phyloP scores from a whole-genome alignment of 2,888 invertebrate species.

The Lasioglossum calceatum region DNA sequence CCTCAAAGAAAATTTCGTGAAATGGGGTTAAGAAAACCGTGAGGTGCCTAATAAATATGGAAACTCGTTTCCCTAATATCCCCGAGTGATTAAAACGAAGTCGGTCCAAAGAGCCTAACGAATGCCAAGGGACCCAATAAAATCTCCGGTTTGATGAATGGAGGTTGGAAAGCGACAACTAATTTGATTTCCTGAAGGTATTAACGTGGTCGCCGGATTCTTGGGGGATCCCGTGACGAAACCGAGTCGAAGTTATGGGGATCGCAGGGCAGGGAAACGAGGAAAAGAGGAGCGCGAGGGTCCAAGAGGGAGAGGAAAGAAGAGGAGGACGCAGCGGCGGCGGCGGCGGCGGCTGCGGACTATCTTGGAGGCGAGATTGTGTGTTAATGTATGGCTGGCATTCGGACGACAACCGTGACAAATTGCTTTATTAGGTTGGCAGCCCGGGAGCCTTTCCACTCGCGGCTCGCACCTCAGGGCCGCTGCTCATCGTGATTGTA shows the following conservation, averaged over 20 bases:
- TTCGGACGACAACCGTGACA: conserved; percentile 84
- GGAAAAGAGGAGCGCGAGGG: conserved; percentile 49
- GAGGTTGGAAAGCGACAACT: conserved; percentile 7
- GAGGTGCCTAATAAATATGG: not conserved
- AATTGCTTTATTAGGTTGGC: conserved; percentile 84
- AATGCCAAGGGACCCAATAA: not conserved
- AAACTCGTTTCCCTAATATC: not conserved
- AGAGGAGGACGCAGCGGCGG: conserved; percentile 46
- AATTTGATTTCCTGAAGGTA: conserved; percentile 11
- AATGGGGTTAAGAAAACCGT: not conserved
- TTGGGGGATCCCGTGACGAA: conserved; percentile 39
- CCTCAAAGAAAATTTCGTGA: too few relatives aligned
- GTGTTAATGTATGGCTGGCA: conserved; percentile 84
- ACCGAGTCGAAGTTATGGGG: conserved; percentile 30
- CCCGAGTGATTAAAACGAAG: not conserved
- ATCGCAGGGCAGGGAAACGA: conserved; percentile 38
- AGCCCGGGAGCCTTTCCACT: conserved; percentile 82
- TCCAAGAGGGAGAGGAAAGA: conserved; percentile 34
- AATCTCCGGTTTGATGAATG: conserved; percentile 30
- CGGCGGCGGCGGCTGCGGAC: conserved; percentile 39
- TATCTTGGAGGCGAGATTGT: conserved; percentile 80
- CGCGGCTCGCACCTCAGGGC: conserved; percentile 75
- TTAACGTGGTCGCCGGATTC: conserved; percentile 41
- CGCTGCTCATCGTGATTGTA: conserved; percentile 79
- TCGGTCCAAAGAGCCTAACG: not conserved